Conservation (phyloP, 2,888 invertebrate genomes). For the Hypsopygia costalis region DNA sequence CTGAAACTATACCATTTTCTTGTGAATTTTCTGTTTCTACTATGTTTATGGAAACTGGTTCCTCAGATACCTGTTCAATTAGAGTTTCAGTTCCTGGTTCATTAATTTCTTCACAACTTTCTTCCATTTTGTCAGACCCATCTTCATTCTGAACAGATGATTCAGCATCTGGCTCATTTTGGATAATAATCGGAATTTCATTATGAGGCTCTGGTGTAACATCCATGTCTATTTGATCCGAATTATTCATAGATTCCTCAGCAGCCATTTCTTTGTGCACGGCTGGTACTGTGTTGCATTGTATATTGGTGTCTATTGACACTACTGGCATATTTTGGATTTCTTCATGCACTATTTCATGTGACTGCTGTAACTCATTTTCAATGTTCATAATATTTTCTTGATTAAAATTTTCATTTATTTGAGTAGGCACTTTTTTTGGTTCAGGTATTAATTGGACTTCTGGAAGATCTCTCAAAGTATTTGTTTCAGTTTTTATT, state of each 20-base stretch:
- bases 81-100: constrained; percentile 6
- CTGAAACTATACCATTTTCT: constrained; percentile 24
- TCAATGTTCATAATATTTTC: constrained; percentile 12
- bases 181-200: constrained; percentile 6
- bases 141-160: neutral
- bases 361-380: constrained; percentile 11
- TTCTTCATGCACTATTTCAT: constrained; percentile 19
- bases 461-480: constrained; percentile 36
- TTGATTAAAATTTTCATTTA: constrained; percentile 13
- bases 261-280: constrained; percentile 7
- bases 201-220: constrained; percentile 12
- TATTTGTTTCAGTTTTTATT: constrained; percentile 21
- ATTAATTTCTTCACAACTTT: constrained; percentile 10
- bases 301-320: constrained; percentile 13
- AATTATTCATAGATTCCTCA: constrained; percentile 9
- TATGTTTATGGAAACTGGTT: neutral
- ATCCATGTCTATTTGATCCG: constrained; percentile 3
- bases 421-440: constrained; percentile 21
- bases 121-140: constrained; percentile 1
- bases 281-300: neutral
- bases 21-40: constrained; percentile 20
- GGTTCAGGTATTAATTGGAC: constrained; percentile 28
- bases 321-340: constrained; percentile 14
- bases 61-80: neutral
- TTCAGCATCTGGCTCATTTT: neutral